These are phyloP conservation scores for Coleophora flavipennella DNA, from an alignment of 2,888 invertebrate species.

Conservation along the genomic window DNA sequence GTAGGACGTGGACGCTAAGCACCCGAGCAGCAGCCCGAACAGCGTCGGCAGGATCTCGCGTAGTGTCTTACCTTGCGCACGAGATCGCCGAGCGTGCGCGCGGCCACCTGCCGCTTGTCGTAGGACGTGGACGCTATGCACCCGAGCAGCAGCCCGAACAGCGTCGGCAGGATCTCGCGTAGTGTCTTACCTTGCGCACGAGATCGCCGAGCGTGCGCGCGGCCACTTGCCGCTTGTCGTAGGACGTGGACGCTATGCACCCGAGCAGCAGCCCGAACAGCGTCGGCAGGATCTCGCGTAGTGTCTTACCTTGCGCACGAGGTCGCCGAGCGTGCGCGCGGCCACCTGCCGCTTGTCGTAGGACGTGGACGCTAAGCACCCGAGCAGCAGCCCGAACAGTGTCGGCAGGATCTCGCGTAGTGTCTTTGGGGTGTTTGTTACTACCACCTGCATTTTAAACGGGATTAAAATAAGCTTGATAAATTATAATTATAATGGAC, in stretches of 20 bases:
- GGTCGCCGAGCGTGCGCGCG: conserved; percentile 95
- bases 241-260: conserved; percentile 95
- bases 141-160: too few species aligned
- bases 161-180: conserved; percentile 96
- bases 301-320: conserved; percentile 83
- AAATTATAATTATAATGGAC: too few species aligned
- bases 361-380: conserved; percentile 96
- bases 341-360: conserved; percentile 98
- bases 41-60: conserved; percentile 97
- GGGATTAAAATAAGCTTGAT: too few species aligned
- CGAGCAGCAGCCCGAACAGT: conserved; percentile 90
- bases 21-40: too few species aligned
- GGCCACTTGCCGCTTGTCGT: conserved; percentile 96
- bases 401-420: conserved; percentile 96
- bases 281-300: too few species aligned
- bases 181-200: conserved; percentile 96
- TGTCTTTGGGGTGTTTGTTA: conserved; percentile 97
- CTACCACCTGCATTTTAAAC: conserved; percentile 91
- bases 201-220: conserved; percentile 97
- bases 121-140: too few species aligned
- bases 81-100: too few species aligned
- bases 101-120: too few species aligned
- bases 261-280: conserved; percentile 74
- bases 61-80: too few species aligned
- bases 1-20: too few species aligned